These are phyloP conservation scores for Cancer borealis DNA, from an alignment of 2,888 invertebrate species.

Conservation along the genomic window DNA sequence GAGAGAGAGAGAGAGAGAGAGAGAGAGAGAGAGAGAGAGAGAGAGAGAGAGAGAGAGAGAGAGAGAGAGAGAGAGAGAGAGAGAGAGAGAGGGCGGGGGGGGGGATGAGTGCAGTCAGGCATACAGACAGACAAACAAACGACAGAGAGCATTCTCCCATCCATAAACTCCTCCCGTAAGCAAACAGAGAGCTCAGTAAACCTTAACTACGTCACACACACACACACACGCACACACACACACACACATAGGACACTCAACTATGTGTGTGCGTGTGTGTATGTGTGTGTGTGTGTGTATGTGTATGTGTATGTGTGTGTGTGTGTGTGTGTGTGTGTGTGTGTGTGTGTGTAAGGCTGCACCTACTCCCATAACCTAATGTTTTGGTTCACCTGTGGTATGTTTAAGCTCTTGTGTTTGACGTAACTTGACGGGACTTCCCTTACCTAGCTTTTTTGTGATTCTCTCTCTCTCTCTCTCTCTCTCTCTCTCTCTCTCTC, in stretches of 20 bases:
- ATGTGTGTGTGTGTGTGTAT: not conserved
- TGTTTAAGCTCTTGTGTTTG: not conserved
- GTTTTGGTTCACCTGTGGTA: not conserved
- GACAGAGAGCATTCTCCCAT: no score
- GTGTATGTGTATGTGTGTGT: not conserved
- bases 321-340: not conserved
- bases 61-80: not conserved
- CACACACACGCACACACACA: not conserved
- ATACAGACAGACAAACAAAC: not conserved
- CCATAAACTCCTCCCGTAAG: no score
- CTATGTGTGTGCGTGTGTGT: not conserved
- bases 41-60: conserved; percentile 4
- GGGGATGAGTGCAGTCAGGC: not conserved
- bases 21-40: conserved; percentile 32
- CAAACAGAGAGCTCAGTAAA: no score
- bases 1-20: conserved; percentile 31
- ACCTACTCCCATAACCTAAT: not conserved
- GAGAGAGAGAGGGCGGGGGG: no score
- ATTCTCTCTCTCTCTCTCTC: not conserved
- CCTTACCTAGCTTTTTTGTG: not conserved
- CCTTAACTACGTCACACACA: not conserved
- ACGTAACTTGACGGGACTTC: not conserved
- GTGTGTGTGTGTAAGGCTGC: not conserved
- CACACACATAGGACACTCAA: not conserved
- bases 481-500: not conserved